Evolutionary conservation across 2,797 vertebrate genomes (phyloP).

Genomic region (Natrix natrix): DNA sequence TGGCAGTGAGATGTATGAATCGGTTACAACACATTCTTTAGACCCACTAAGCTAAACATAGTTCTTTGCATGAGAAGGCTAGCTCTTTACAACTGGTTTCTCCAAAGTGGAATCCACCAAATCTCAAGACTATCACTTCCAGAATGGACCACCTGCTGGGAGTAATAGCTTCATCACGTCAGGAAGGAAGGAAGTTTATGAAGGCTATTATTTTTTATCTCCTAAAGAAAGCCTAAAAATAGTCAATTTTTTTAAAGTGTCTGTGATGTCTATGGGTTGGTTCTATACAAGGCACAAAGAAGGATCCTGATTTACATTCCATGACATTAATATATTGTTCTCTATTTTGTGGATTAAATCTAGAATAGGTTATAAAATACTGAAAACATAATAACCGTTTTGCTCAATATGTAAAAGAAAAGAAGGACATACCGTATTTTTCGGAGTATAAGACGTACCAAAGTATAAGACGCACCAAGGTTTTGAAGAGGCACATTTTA

Average conservation of each 20-base stretch:
- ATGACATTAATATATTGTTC: neutral
- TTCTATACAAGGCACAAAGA: neutral
- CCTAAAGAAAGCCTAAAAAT: neutral
- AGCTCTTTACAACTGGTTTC: neutral
- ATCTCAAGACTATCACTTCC: neutral
- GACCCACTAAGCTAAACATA: neutral
- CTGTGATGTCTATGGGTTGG: neutral
- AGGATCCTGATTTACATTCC: neutral
- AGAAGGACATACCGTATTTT: neutral
- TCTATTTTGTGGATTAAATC: neutral
- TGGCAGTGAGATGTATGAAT: neutral
- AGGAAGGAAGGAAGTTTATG: neutral
- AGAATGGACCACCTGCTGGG: neutral
- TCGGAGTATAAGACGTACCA: too few species aligned
- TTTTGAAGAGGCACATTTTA: too few species aligned
- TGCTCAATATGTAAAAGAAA: neutral
- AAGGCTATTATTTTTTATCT: neutral
- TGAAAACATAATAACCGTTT: neutral
- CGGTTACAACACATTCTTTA: neutral
- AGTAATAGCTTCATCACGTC: neutral
- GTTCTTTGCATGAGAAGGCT: neutral
- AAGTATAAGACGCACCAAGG: too few species aligned
- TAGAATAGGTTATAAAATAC: neutral
- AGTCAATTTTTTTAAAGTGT: neutral
- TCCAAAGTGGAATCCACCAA: neutral